Percentiles rank a stretch among this genome's conserved stretches.
phyloP scores from a whole-genome alignment of 2,797 vertebrate species.

The Taenioides sp. region DNA sequence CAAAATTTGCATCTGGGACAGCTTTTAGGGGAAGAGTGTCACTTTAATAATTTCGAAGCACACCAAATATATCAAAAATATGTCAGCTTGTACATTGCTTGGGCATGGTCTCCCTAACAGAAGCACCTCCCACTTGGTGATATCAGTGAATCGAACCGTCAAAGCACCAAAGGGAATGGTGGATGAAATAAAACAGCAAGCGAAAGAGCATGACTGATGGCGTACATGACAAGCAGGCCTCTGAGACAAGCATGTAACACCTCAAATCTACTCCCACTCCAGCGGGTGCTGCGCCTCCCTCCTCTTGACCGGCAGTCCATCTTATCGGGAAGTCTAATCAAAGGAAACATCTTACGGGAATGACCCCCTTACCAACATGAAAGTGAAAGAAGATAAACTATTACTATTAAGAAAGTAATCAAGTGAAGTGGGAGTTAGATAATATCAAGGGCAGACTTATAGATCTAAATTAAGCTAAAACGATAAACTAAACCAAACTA shows the following conservation, averaged over 20 bases:
- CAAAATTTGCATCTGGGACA: not conserved
- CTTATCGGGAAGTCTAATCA: constrained; percentile 62
- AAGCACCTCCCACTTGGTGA: constrained; percentile 55
- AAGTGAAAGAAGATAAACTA: constrained; percentile 15
- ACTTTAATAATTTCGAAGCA: constrained; percentile 42
- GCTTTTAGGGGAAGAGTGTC: not conserved
- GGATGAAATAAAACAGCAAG: constrained; percentile 76
- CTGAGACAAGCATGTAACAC: constrained; percentile 68
- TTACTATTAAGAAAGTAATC: constrained; percentile 14
- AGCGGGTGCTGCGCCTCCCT: constrained; percentile 12
- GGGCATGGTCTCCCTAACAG: constrained; percentile 33
- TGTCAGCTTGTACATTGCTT: constrained; percentile 29
- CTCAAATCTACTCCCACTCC: constrained; percentile 41
- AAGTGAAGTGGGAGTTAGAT: constrained; percentile 7
- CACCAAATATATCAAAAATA: constrained; percentile 55
- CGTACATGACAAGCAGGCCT: constrained; percentile 73
- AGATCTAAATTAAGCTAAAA: not conserved
- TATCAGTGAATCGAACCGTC: constrained; percentile 65
- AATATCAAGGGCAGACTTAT: not conserved
- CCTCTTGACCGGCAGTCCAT: constrained; percentile 41
- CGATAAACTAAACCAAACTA: too few species aligned
- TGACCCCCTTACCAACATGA: constrained; percentile 17
- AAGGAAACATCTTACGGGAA: constrained; percentile 47
- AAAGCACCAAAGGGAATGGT: constrained; percentile 74
- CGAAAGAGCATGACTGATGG: constrained; percentile 79